A percentile compares a stretch with the other conserved stretches of the same genome.
phyloP scores from a whole-genome alignment of 2,797 vertebrate species.

The Anabacerthia variegaticeps region DNA sequence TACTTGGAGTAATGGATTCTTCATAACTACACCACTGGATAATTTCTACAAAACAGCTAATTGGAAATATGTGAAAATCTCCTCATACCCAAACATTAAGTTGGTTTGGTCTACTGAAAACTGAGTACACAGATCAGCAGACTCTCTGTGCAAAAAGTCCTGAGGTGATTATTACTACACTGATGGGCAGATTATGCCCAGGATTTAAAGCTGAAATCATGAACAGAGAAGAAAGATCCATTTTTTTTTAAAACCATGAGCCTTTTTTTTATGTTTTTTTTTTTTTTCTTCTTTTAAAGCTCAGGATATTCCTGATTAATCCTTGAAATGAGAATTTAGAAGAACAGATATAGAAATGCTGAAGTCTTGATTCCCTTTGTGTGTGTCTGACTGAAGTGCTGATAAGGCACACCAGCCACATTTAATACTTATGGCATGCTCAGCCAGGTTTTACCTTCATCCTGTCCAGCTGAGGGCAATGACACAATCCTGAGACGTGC shows the following conservation, averaged over 20 bases:
- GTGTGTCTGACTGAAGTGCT: not conserved
- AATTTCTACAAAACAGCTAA: not conserved
- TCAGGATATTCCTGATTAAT: not conserved
- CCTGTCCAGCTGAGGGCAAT: not conserved
- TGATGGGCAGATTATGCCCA: not conserved
- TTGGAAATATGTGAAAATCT: not conserved
- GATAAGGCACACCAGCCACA: not conserved
- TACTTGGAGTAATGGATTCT: not conserved
- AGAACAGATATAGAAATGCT: not conserved
- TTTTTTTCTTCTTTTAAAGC: not conserved
- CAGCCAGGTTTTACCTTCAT: not conserved
- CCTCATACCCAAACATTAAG: not conserved
- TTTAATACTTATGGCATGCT: not conserved
- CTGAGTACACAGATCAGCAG: not conserved
- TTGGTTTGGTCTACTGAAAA: not conserved
- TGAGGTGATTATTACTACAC: not conserved
- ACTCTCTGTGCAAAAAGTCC: not conserved
- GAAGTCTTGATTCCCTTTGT: not conserved
- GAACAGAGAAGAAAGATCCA: not conserved
- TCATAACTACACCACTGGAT: not conserved
- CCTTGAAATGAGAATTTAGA: not conserved
- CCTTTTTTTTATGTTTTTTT: no score
- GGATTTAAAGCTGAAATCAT: not conserved
- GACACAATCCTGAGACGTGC: not conserved
- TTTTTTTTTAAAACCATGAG: not conserved